phyloP scores from a whole-genome alignment of 2,888 invertebrate genomes.

The Drosophila glabriapex region DNA sequence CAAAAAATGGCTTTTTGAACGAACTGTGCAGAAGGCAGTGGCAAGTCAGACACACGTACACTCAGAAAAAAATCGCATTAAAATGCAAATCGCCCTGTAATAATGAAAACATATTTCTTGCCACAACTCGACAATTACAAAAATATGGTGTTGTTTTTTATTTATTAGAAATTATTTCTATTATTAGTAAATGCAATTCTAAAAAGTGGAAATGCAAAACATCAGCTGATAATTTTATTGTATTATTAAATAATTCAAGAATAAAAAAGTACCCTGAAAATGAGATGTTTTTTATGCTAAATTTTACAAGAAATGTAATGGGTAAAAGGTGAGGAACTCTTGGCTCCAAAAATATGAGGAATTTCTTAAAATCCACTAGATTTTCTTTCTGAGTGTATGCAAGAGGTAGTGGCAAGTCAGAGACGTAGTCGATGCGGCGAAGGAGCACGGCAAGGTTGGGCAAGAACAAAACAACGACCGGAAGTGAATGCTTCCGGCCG shows the following conservation, averaged over 20 bases:
- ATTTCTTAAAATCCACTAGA: neutral
- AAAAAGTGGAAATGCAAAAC: neutral
- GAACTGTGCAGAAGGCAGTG: slow-evolving; percentile 4
- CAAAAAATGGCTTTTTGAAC: slow-evolving; percentile 9
- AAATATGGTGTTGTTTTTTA: neutral
- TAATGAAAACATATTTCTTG: neutral
- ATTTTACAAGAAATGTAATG: too few species aligned
- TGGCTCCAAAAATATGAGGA: neutral
- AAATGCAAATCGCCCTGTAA: neutral
- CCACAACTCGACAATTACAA: neutral
- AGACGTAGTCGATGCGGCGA: neutral
- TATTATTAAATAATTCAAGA: neutral
- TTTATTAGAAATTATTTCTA: neutral
- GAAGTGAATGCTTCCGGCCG: slow-evolving; percentile 21
- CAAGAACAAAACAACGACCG: slow-evolving; percentile 4
- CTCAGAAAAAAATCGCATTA: neutral
- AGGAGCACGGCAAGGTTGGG: slow-evolving; percentile 6
- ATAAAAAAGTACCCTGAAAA: neutral
- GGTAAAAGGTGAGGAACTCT: neutral
- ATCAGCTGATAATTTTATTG: neutral
- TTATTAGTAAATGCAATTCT: neutral
- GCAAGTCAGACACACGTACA: neutral
- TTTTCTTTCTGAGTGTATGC: neutral
- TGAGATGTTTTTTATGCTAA: too few species aligned
- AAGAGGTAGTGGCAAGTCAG: slow-evolving; percentile 1